phyloP scores from a whole-genome alignment of 2,113 vertebrate species.

The Gymnarchus niloticus region DNA sequence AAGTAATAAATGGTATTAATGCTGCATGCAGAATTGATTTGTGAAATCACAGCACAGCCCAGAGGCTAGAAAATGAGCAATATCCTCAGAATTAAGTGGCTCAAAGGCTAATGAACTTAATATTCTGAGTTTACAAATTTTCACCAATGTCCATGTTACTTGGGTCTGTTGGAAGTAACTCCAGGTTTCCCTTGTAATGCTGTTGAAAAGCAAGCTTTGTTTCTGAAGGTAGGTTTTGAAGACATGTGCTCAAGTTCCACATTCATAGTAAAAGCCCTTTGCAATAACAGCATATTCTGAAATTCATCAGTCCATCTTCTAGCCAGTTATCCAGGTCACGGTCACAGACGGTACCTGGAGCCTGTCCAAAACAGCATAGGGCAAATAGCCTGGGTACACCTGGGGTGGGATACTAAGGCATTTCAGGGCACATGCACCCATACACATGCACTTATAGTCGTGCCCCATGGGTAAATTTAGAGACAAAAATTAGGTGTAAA shows the following conservation, averaged over 20 bases:
- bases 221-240: not conserved
- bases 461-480: too few relatives aligned
- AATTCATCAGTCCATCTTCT: too few relatives aligned
- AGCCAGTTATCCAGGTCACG: too few relatives aligned
- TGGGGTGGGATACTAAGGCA: too few relatives aligned
- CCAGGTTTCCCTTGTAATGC: not conserved
- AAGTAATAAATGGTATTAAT: not conserved
- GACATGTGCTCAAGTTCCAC: not conserved
- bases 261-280: not conserved
- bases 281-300: not conserved
- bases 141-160: not conserved
- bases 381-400: too few relatives aligned
- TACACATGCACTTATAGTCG: too few relatives aligned
- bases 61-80: not conserved
- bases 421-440: too few relatives aligned
- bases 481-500: too few relatives aligned
- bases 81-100: conserved; percentile 5
- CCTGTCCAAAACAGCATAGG: too few relatives aligned
- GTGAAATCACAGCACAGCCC: not conserved
- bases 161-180: not conserved
- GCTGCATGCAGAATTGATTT: not conserved
- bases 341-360: too few relatives aligned
- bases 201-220: not conserved
- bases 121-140: not conserved
- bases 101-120: not conserved